These are phyloP conservation scores for Periphyllus acericola DNA, from an alignment of 2,888 invertebrate species.

Conservation along the genomic window DNA sequence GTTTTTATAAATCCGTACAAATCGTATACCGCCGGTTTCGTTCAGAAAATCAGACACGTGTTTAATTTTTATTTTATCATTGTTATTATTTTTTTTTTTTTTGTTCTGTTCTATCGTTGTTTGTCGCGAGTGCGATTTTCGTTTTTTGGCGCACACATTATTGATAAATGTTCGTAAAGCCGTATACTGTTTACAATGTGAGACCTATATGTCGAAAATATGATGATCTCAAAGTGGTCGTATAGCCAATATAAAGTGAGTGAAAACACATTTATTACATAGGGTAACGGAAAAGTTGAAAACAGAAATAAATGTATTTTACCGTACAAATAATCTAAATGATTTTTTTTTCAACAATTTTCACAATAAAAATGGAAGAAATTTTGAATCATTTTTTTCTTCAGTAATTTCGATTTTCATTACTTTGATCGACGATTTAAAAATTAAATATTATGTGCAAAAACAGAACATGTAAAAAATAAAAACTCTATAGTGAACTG, in stretches of 20 bases:
- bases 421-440: too few species aligned
- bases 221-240: constrained; percentile 24
- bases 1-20: too few species aligned
- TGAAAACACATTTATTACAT: background rate
- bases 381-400: background rate
- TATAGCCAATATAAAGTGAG: constrained; percentile 36
- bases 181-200: constrained; percentile 18
- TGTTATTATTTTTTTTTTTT: background rate
- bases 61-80: background rate
- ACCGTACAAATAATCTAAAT: too few species aligned
- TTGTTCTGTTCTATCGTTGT: background rate
- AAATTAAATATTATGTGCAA: background rate
- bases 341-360: too few species aligned
- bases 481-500: too few species aligned
- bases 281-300: too few species aligned
- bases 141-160: background rate
- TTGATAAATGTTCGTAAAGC: background rate
- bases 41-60: background rate
- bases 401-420: background rate
- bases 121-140: background rate
- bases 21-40: too few species aligned
- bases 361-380: background rate
- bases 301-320: too few species aligned
- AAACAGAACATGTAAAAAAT: background rate
- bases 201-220: constrained; percentile 2